These are phyloP conservation scores for Ormyrus rosae DNA, from an alignment of 2,888 invertebrate species.

Conservation along the genomic window DNA sequence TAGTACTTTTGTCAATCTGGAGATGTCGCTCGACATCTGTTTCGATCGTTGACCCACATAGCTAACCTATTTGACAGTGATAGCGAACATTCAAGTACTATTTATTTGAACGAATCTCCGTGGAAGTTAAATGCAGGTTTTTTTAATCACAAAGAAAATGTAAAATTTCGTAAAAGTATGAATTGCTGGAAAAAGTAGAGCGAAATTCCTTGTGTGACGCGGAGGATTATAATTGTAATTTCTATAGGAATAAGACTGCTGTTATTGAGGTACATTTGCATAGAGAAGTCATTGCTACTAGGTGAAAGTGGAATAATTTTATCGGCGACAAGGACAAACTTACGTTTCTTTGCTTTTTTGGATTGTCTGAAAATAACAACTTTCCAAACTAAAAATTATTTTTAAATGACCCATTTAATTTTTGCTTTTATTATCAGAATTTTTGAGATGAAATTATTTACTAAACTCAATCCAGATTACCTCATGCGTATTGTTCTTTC, in stretches of 20 bases:
- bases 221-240: background rate
- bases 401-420: background rate
- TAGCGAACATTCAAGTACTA: background rate
- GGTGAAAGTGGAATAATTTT: conserved; percentile 59
- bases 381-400: conserved; percentile 23
- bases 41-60: conserved; percentile 37
- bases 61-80: conserved; percentile 32
- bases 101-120: too few species aligned
- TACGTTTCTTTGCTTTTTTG: conserved; percentile 30
- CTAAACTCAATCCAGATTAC: too few species aligned
- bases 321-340: conserved; percentile 50
- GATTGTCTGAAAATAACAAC: conserved; percentile 12
- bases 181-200: background rate
- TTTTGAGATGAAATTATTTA: too few species aligned
- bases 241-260: background rate
- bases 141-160: too few species aligned
- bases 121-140: too few species aligned
- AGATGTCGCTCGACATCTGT: conserved; percentile 40
- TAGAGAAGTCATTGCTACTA: background rate
- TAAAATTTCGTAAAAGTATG: too few species aligned
- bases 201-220: background rate
- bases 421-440: background rate
- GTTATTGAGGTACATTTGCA: background rate
- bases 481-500: too few species aligned
- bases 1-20: conserved; percentile 33